Conservation (phyloP, 2,888 invertebrate species). For the Cephus rjabovi region DNA sequence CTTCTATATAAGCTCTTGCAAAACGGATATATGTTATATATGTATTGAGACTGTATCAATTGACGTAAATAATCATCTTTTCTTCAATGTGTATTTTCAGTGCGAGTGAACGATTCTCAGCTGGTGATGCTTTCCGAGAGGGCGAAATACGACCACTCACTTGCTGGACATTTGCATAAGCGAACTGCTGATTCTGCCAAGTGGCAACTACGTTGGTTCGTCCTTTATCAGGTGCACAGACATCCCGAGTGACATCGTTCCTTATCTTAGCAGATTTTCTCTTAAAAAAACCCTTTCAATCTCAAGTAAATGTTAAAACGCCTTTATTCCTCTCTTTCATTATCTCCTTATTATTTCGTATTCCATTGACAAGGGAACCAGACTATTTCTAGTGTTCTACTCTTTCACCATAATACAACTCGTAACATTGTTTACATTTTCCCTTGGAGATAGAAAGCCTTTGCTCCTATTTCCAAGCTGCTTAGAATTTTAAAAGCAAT, state of each 20-base stretch:
- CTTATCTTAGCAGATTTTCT: background rate
- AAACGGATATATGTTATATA: background rate
- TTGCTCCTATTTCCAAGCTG: background rate
- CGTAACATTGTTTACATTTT: background rate
- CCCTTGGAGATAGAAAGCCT: background rate
- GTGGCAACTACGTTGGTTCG: slow-evolving; percentile 89
- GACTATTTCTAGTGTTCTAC: background rate
- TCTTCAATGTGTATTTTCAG: slow-evolving; percentile 37
- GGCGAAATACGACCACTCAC: slow-evolving; percentile 86
- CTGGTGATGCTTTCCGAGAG: slow-evolving; percentile 86
- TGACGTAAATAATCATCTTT: background rate
- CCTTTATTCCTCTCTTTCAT: background rate
- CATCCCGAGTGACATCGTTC: too few relatives aligned
- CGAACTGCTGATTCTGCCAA: slow-evolving; percentile 86
- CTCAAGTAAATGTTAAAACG: background rate
- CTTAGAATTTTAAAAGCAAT: background rate
- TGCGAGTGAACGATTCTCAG: slow-evolving; percentile 88
- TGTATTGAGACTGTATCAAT: background rate
- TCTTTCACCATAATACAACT: background rate
- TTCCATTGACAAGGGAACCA: background rate
- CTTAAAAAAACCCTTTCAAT: background rate
- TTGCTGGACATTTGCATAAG: slow-evolving; percentile 87
- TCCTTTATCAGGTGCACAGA: slow-evolving; percentile 79
- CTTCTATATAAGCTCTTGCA: background rate
- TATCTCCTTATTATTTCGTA: background rate